These are phyloP conservation scores for Eremobia ochroleuca DNA, from an alignment of 2,888 invertebrate species.

Conservation along the genomic window DNA sequence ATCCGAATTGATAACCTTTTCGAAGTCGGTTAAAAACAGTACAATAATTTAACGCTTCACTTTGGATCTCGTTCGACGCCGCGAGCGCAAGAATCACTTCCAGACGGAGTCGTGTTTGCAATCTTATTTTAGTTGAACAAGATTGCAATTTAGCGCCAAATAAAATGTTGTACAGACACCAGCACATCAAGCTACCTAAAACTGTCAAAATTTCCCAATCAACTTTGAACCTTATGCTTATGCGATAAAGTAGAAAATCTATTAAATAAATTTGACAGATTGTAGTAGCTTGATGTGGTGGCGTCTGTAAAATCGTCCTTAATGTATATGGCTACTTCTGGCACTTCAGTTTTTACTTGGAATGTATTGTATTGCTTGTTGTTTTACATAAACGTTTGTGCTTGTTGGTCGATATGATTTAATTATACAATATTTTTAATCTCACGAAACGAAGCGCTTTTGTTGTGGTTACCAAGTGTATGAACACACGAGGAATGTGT, in stretches of 20 bases:
- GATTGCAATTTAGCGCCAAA: constrained; percentile 63
- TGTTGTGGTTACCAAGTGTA: too few relatives aligned
- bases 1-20: too few relatives aligned
- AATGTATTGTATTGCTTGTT: constrained; percentile 27
- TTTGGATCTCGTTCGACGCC: constrained; percentile 64
- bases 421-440: neutral
- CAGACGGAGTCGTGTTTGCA: constrained; percentile 60
- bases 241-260: too few relatives aligned
- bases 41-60: constrained; percentile 68
- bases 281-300: too few relatives aligned
- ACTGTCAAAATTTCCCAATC: too few relatives aligned
- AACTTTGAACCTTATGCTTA: too few relatives aligned
- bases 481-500: too few relatives aligned
- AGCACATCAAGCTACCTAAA: too few relatives aligned
- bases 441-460: too few relatives aligned
- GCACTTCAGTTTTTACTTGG: constrained; percentile 41
- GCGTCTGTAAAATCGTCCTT: too few relatives aligned
- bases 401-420: neutral
- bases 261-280: too few relatives aligned
- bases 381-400: constrained; percentile 13
- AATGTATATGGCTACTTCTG: constrained; percentile 55
- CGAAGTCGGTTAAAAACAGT: too few relatives aligned
- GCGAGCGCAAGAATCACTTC: constrained; percentile 64
- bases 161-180: constrained; percentile 59
- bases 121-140: constrained; percentile 68